A percentile compares a stretch with the other conserved stretches of the same genome.
These are phyloP conservation scores for Drosophila chauvacae DNA, from an alignment of 1,140 invertebrate species.

Conservation along the genomic window DNA sequence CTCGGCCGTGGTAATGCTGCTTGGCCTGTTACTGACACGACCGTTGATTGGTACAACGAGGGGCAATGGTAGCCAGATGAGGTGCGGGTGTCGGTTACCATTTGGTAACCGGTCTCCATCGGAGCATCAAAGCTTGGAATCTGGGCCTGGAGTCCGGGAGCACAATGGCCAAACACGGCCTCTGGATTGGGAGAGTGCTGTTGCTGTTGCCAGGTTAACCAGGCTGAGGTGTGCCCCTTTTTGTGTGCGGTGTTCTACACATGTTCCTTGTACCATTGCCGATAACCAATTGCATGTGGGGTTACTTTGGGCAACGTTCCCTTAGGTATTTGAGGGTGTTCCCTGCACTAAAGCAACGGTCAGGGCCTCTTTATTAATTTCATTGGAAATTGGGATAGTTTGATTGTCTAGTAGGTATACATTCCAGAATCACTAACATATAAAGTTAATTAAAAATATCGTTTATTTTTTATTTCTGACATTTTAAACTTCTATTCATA, in stretches of 20 bases:
- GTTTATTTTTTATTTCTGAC: no score
- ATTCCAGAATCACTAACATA: no score
- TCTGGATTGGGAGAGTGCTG: not conserved
- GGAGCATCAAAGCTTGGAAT: not conserved
- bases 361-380: not conserved
- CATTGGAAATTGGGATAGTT: not conserved
- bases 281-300: constrained; percentile 23
- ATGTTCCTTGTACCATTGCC: constrained; percentile 24
- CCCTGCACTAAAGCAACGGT: not conserved
- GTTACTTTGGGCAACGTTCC: constrained; percentile 8
- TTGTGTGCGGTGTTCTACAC: constrained; percentile 34
- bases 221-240: constrained; percentile 20
- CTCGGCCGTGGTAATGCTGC: constrained; percentile 22
- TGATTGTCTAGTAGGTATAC: not conserved
- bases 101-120: constrained; percentile 10
- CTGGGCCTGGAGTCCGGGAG: not conserved
- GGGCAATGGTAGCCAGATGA: constrained; percentile 37
- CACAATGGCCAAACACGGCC: constrained; percentile 21
- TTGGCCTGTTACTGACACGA: constrained; percentile 64
- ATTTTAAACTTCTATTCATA: not conserved
- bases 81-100: constrained; percentile 33
- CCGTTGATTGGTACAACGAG: constrained; percentile 61
- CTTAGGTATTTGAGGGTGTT: not conserved
- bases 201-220: constrained; percentile 26
- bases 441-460: no score